Percentiles rank a stretch among this genome's conserved stretches.
Conservation (phyloP, 1,140 invertebrate species). For the Caenorhabditis brenneri region DNA sequence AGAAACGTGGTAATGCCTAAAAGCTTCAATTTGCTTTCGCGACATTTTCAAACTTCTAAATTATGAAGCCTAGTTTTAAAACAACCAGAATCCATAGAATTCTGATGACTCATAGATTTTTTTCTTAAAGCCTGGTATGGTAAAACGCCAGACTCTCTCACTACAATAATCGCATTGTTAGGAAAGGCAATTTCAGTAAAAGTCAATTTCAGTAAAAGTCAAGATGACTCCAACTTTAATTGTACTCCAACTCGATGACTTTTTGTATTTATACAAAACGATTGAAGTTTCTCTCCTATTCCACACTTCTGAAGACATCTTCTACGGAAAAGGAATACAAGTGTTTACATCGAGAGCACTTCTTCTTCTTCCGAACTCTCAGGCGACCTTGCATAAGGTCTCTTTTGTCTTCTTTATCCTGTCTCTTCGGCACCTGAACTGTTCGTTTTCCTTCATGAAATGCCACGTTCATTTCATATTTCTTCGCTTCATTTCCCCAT, state of each 20-base stretch:
- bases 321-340: not conserved
- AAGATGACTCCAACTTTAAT: too few species aligned
- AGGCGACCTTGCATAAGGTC: constrained; percentile 39
- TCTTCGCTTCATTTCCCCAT: constrained; percentile 1
- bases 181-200: too few species aligned
- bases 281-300: not conserved
- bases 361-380: constrained; percentile 35
- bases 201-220: too few species aligned
- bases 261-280: not conserved
- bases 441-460: not conserved
- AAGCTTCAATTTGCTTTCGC: too few species aligned
- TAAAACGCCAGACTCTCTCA: too few species aligned
- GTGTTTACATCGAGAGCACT: constrained; percentile 39
- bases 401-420: not conserved
- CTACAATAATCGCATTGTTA: too few species aligned
- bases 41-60: too few species aligned
- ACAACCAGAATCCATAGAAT: too few species aligned
- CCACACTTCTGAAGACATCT: not conserved
- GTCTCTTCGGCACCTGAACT: constrained; percentile 3
- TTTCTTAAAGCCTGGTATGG: too few species aligned
- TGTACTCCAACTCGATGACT: not conserved
- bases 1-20: too few species aligned
- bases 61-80: too few species aligned
- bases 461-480: not conserved
- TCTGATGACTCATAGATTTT: too few species aligned